Evolutionary conservation across 2,113 vertebrate species (phyloP).

Genomic region (Buteo buteo): DNA sequence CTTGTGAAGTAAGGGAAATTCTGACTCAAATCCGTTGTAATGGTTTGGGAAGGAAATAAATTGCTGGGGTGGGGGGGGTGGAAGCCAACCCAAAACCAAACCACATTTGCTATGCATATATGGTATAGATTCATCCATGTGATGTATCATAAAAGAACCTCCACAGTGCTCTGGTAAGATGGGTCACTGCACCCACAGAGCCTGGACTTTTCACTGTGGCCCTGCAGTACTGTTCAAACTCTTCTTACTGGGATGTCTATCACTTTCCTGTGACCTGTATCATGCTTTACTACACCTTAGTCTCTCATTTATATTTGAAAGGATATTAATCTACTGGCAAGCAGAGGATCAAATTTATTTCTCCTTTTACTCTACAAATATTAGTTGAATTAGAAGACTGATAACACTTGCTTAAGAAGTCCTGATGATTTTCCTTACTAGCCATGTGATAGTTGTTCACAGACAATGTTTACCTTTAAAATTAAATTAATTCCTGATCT

Average conservation of each 20-base stretch:
- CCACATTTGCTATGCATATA: background rate
- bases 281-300: background rate
- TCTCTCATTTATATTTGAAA: background rate
- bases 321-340: background rate
- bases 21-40: background rate
- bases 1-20: background rate
- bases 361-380: background rate
- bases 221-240: background rate
- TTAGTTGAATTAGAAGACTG: background rate
- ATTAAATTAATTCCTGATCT: background rate
- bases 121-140: background rate
- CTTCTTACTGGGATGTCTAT: background rate
- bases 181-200: background rate
- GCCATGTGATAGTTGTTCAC: fast-evolving
- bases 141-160: background rate
- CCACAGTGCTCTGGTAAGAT: background rate
- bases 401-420: background rate
- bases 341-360: background rate
- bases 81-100: no score
- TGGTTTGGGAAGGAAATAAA: background rate
- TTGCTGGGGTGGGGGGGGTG: no score
- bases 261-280: background rate
- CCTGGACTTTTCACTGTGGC: background rate
- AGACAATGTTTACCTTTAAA: background rate
- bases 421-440: background rate